Conservation (phyloP, 2,888 invertebrate genomes). For the Drosophila kanekoi region DNA sequence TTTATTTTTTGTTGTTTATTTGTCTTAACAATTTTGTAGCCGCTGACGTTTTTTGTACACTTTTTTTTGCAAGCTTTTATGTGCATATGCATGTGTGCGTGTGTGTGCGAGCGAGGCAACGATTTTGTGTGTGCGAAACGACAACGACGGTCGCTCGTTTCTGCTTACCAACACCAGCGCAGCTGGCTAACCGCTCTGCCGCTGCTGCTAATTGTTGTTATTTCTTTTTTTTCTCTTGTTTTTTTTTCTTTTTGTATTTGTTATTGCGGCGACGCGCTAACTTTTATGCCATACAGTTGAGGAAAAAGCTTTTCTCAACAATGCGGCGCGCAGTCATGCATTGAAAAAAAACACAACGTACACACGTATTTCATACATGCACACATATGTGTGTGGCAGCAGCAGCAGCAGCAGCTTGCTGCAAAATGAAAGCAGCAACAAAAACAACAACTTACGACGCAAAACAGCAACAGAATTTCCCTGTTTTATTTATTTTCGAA, state of each 20-base stretch:
- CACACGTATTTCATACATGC: conserved; percentile 9
- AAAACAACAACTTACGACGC: conserved; percentile 63
- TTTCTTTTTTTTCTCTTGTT: conserved; percentile 33
- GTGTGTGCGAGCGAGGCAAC: conserved; percentile 26
- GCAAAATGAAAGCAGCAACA: conserved; percentile 74
- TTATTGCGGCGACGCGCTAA: conserved; percentile 65
- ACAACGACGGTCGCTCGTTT: conserved; percentile 37
- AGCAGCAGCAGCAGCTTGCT: conserved; percentile 56
- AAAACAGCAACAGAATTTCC: conserved; percentile 49
- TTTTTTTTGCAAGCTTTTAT: conserved; percentile 51
- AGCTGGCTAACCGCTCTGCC: conserved; percentile 54
- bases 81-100: conserved; percentile 5
- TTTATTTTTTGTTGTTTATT: conserved; percentile 65
- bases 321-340: conserved; percentile 73
- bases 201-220: conserved; percentile 61
- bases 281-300: conserved; percentile 53
- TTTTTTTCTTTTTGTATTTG: conserved; percentile 34
- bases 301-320: conserved; percentile 71
- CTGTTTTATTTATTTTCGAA: not conserved
- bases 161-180: conserved; percentile 53
- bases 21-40: conserved; percentile 62
- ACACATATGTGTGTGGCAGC: conserved; percentile 7
- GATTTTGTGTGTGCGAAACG: conserved; percentile 37
- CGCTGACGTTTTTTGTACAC: conserved; percentile 41
- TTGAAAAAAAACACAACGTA: conserved; percentile 51